Base-by-base conservation (phyloP, 1,140 invertebrate genomes). In the Pinna nobilis region DNA sequence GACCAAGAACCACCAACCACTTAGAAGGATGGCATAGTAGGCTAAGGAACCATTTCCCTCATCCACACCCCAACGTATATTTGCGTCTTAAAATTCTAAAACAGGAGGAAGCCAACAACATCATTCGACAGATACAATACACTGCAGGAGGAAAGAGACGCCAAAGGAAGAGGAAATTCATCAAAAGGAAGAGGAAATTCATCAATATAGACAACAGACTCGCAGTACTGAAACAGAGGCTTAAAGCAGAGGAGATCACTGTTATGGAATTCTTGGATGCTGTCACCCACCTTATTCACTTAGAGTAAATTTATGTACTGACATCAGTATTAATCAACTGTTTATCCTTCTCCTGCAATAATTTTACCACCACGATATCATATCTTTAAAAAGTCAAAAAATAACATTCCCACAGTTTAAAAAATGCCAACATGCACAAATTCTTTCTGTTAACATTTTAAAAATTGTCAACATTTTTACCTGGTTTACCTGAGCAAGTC, bases 1-100 rank as follows among this genome's bases (percentile, higher is more conserved):
- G 44, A 65, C 37, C 63, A 4, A 28, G 63, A 30, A 65, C 63
- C 13, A 65, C 25, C 23, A 64, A 64, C 60, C 60, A 64, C 60
- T 30, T 30, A 33, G 63, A 65, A n/a, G 44, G 41, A 11, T 65
- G 63, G 63, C 63, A 64, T 18, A 49, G 33, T 20, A 41, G 44
- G 32, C 60, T 63, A 7, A 63, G 44, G 60, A 44, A 41, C 20
- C 3, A 23, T 11, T 23, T 65, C 9, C 20, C 32, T 5, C 25
- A n/a, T 4, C 15, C 63, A 28, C 63, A 65, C 33, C 63, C 63
- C 3, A 47, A 65, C 44, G 33, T 65, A 3, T 65, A 11, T 28
- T 49, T 13, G 1, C 2, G 47, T 3, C 30, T 65, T n/a, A 44
- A 30, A 13, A 37, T 28, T 3, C 33, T 65, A n/a, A 18, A 64